Conservation (phyloP, 2,797 vertebrate genomes). For the Poecilia velifera region DNA sequence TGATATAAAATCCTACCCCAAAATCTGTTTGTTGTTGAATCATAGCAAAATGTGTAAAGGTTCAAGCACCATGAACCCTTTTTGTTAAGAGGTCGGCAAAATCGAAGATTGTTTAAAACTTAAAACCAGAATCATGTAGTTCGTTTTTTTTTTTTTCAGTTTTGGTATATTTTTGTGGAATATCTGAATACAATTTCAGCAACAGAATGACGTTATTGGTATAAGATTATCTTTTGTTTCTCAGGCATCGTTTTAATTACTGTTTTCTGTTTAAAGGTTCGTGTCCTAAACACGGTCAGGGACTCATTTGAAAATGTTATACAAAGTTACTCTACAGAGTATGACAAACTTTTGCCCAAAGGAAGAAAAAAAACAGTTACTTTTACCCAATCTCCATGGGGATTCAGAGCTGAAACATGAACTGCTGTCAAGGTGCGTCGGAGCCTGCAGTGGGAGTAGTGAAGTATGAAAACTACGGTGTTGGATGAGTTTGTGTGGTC, state of each 20-base stretch:
- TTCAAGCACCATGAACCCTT: not conserved
- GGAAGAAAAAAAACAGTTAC: not conserved
- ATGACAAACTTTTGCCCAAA: not conserved
- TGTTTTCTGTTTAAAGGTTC: not conserved
- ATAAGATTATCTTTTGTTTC: too few relatives aligned
- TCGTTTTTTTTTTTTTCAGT: not conserved
- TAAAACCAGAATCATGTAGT: not conserved
- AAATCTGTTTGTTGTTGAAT: too few relatives aligned
- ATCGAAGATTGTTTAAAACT: not conserved
- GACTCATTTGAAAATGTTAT: not conserved
- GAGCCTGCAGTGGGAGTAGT: not conserved
- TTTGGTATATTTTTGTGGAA: not conserved
- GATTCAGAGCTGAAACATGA: not conserved
- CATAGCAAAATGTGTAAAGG: not conserved
- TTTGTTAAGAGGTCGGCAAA: not conserved
- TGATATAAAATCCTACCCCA: too few relatives aligned
- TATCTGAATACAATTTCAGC: not conserved
- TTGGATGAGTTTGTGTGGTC: not conserved
- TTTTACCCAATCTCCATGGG: not conserved
- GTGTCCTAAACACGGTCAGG: not conserved
- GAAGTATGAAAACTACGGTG: not conserved
- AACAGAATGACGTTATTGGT: not conserved
- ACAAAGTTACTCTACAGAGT: not conserved
- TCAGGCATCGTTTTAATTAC: not conserved
- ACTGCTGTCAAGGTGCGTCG: not conserved